Conservation (phyloP, 2,113 vertebrate species). For the Neoarius graeffei region DNA sequence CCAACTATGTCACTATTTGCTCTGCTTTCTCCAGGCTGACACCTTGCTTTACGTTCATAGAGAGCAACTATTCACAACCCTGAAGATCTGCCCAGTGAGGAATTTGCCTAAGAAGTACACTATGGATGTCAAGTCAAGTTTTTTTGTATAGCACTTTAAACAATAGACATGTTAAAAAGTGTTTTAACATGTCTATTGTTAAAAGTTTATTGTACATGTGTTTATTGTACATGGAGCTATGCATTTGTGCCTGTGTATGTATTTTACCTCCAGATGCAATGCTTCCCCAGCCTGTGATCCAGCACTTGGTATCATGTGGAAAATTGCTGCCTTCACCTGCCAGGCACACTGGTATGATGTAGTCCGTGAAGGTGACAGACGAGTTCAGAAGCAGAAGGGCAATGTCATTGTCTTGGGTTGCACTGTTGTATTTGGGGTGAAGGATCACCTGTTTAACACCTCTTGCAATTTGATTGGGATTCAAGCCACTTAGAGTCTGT, state of each 20-base stretch:
- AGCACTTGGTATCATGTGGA: constrained; percentile 30
- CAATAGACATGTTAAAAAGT: no score
- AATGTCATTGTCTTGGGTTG: constrained; percentile 48
- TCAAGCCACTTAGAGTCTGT: no score
- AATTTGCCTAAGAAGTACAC: neutral
- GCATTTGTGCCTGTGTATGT: neutral
- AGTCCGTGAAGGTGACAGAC: constrained; percentile 38
- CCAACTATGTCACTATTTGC: no score
- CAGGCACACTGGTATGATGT: constrained; percentile 73
- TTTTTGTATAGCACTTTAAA: no score
- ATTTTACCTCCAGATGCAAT: neutral
- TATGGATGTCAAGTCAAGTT: no score
- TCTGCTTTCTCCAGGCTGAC: neutral
- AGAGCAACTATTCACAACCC: neutral
- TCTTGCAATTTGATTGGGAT: no score
- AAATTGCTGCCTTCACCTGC: constrained; percentile 60
- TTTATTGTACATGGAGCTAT: no score
- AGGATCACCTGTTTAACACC: no score
- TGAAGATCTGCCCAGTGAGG: neutral
- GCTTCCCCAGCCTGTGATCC: constrained; percentile 73
- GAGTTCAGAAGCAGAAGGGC: constrained; percentile 68
- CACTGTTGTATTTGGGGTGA: no score
- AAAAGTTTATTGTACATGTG: no score
- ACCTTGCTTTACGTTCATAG: neutral
- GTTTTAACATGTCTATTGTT: no score